Evolutionary conservation across 2,797 vertebrate genomes (phyloP).

Genomic region (Gymnothorax reevesii): DNA sequence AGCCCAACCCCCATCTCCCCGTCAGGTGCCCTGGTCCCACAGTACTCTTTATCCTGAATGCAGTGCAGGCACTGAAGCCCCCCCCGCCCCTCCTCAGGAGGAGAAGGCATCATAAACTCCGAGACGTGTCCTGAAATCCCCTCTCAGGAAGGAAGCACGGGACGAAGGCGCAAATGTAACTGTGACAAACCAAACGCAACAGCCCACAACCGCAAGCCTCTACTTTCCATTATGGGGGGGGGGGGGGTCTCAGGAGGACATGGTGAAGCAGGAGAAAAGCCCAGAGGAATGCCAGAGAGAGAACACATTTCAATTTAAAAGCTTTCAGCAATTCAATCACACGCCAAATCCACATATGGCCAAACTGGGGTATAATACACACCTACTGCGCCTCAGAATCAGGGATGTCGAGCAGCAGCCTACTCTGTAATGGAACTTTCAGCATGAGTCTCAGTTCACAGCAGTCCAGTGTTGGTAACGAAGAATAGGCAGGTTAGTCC

Average conservation of each 20-base stretch:
- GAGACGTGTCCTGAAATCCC: conserved; percentile 1
- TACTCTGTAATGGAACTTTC: too few relatives aligned
- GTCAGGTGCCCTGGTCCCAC: neutral
- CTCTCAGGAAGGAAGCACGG: neutral
- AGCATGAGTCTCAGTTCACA: too few relatives aligned
- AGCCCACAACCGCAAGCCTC: conserved; percentile 12
- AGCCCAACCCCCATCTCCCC: neutral
- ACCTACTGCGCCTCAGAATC: too few relatives aligned
- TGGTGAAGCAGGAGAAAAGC: neutral
- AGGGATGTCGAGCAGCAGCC: too few relatives aligned
- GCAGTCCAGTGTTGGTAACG: too few relatives aligned
- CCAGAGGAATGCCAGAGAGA: neutral
- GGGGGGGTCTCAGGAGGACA: neutral
- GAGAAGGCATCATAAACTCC: neutral
- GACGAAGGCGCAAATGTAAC: neutral
- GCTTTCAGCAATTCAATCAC: conserved; percentile 7
- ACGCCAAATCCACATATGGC: conserved; percentile 8
- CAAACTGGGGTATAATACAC: neutral
- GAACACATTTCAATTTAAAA: neutral
- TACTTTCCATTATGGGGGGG: neutral
- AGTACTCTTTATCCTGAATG: neutral
- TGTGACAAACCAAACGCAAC: neutral
- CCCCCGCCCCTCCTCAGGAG: neutral
- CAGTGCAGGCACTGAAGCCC: neutral
- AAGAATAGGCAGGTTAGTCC: too few relatives aligned